Evolutionary conservation across 2,888 invertebrate genomes (phyloP).

Genomic region (Leptinotarsa rubiginosa): DNA sequence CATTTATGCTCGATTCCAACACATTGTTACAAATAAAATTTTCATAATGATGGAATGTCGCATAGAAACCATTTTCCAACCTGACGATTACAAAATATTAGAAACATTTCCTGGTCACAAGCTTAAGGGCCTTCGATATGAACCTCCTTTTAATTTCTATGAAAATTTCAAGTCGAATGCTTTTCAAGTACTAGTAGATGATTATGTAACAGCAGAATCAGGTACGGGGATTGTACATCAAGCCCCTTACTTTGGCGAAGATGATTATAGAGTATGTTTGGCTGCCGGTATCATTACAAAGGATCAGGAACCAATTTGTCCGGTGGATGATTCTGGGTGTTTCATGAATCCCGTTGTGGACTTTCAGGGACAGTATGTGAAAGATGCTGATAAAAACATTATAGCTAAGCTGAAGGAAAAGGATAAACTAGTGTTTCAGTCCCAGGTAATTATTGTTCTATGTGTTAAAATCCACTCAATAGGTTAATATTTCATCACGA

Average conservation of each 20-base stretch:
- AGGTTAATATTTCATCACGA: neutral
- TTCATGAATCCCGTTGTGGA: conserved; percentile 88
- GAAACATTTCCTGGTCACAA: conserved; percentile 84
- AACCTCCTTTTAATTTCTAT: conserved; percentile 93
- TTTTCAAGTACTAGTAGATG: conserved; percentile 86
- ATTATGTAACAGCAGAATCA: conserved; percentile 94
- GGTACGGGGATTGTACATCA: conserved; percentile 96
- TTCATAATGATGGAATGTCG: conserved; percentile 90
- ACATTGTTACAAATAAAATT: conserved; percentile 74
- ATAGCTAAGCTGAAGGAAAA: conserved; percentile 83
- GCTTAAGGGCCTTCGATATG: conserved; percentile 78
- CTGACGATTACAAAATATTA: conserved; percentile 81
- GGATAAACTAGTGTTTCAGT: conserved; percentile 80
- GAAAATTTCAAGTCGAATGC: conserved; percentile 71
- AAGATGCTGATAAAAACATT: conserved; percentile 97
- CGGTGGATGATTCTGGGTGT: conserved; percentile 91
- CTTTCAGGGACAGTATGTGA: conserved; percentile 91
- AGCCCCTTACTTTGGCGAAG: conserved; percentile 99
- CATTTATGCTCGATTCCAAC: conserved; percentile 84
- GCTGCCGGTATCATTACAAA: conserved; percentile 84
- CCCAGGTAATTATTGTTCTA: conserved; percentile 67
- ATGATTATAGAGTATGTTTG: conserved; percentile 90
- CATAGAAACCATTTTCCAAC: conserved; percentile 79
- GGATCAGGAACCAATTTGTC: conserved; percentile 92
- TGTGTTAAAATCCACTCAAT: neutral